Evolutionary conservation across 2,888 invertebrate genomes (phyloP), one percentile per base, ranked within the genome.

Genomic region (Syrista parreyssii): DNA sequence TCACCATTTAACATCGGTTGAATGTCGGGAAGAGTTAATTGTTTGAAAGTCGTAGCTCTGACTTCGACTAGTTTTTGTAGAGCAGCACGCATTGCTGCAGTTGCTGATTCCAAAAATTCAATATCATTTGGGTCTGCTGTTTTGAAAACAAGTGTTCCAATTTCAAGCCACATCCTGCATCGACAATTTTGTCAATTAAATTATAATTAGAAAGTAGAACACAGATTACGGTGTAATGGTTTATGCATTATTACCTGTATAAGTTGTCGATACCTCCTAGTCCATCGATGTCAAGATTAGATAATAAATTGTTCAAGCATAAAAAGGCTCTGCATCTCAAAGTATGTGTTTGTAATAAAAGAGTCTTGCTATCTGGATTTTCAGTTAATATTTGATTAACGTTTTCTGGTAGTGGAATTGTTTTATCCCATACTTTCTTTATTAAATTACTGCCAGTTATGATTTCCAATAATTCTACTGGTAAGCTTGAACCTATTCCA

Each of bases 21-120:
- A 81, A 95, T 92, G 88, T 95, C 94, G 74, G 92, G 91, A 75
- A 93, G 85, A 11, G 93, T 93, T 85, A 95, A 91, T 83, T 94
- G 92, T 83, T 91, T 92, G 82, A 95, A 94, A 71, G 94, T 90
- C 80, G 91, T 86, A 6, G 91, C 90, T 73, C 91, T 89, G 3
- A 89, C 88, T 33, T 92, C 90, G 82, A 94, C 94, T 74, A 96
- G 92, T 91, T 94, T 95, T 86, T 95, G 94, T 71, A 96, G 91
- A 1, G 95, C 93, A n/a, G 96, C 95, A 83, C 96, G 93, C 95
- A 96, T 94, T 0, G 95, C 94, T 4, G 95, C 94, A 0, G 96
- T 95, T 2, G 95, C 93, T 0, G 96, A 95, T 88, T 96, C 96
- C 71, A 95, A 86, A 31, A 95, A 89, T 72, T 93, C 92, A 0